Percentiles rank a stretch among this genome's conserved stretches.
phyloP scores from a whole-genome alignment of 2,888 invertebrate species.

The Drosophila quinaria region DNA sequence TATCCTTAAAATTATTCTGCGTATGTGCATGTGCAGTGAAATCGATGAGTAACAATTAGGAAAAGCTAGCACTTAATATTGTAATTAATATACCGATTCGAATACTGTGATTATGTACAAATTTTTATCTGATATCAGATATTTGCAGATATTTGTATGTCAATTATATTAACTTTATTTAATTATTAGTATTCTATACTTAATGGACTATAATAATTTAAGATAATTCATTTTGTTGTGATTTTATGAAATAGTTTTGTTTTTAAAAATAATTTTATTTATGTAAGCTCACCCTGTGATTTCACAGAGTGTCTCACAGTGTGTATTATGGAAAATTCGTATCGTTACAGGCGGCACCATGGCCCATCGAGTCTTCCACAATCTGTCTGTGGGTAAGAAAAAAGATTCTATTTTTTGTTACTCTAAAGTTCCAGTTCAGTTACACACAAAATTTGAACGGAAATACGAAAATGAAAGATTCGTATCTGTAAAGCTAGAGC shows the following conservation, averaged over 20 bases:
- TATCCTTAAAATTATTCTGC: background rate
- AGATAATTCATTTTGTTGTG: background rate
- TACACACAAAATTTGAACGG: conserved; percentile 73
- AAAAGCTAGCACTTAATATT: background rate
- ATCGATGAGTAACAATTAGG: background rate
- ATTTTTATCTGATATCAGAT: background rate
- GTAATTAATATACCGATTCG: background rate
- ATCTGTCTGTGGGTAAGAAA: conserved; percentile 43
- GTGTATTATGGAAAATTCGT: conserved; percentile 5
- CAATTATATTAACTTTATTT: too few species aligned
- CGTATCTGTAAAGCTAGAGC: conserved; percentile 72
- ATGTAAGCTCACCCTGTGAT: background rate
- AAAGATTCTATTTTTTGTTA: conserved; percentile 31
- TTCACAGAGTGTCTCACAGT: conserved; percentile 7
- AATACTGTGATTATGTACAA: background rate
- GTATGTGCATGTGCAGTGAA: background rate
- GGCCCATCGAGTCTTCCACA: conserved; percentile 36
- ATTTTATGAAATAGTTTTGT: background rate
- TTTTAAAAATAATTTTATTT: background rate
- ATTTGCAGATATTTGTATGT: too few species aligned
- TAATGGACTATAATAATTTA: background rate
- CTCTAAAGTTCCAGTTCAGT: conserved; percentile 69
- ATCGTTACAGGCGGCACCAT: conserved; percentile 28
- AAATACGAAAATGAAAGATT: conserved; percentile 80
- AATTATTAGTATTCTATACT: background rate